These are phyloP conservation scores for Terrapene triunguis DNA, from an alignment of 2,113 vertebrate species.

Conservation along the genomic window DNA sequence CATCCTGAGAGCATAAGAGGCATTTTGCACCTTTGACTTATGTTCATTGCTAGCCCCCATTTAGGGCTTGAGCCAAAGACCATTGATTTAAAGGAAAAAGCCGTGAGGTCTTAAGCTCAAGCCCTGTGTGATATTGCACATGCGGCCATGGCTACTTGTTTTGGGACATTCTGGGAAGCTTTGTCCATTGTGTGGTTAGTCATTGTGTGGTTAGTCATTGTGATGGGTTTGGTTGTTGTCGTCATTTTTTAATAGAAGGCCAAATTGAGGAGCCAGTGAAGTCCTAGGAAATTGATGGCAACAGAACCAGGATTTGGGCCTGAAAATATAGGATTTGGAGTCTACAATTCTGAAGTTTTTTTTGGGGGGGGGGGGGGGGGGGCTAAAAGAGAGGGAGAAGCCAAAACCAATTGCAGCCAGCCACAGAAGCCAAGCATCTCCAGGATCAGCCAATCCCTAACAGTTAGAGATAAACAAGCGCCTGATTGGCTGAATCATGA, in stretches of 20 bases:
- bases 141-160: accelerated
- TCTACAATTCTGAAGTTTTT: no score
- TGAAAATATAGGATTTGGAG: neutral
- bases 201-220: neutral
- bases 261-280: neutral
- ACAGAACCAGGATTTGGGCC: neutral
- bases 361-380: no score
- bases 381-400: no score
- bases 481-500: no score
- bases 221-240: neutral
- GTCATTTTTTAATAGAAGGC: neutral
- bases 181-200: neutral
- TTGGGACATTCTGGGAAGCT: neutral
- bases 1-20: no score
- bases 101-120: neutral
- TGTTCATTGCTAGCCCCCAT: neutral
- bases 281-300: neutral
- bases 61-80: neutral
- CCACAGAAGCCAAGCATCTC: no score
- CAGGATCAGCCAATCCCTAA: no score
- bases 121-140: neutral
- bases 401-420: no score
- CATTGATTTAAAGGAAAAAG: neutral
- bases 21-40: neutral
- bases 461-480: no score